phyloP scores from a whole-genome alignment of 1,140 invertebrate genomes.

The Drosophila takahashii region DNA sequence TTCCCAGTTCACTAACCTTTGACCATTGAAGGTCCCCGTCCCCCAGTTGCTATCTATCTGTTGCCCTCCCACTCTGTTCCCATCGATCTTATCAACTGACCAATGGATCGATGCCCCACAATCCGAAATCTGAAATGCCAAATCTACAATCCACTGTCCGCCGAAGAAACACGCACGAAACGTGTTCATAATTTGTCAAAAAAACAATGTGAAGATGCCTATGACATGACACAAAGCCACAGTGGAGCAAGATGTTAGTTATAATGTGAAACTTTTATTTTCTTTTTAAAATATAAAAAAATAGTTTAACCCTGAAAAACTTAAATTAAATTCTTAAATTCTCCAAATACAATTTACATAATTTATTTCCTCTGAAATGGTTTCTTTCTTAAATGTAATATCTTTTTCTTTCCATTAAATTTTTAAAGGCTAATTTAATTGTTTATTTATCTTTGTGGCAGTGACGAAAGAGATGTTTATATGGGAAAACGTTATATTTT shows the following conservation, averaged over 20 bases:
- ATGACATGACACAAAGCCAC: slow-evolving; percentile 13
- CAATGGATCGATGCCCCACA: slow-evolving; percentile 25
- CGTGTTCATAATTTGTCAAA: slow-evolving; percentile 67
- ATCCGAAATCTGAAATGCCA: slow-evolving; percentile 8
- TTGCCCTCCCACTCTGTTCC: not conserved
- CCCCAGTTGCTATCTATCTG: not conserved
- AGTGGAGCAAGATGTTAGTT: slow-evolving; percentile 12
- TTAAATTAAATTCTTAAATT: too few species aligned
- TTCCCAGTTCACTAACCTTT: slow-evolving; percentile 10
- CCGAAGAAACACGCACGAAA: slow-evolving; percentile 29
- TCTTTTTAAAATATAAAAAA: too few species aligned
- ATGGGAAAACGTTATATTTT: not conserved
- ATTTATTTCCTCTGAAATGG: not conserved
- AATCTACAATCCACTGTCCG: slow-evolving; percentile 6
- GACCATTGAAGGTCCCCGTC: slow-evolving; percentile 2
- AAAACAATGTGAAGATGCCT: slow-evolving; percentile 19
- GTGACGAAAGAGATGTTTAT: slow-evolving; percentile 26
- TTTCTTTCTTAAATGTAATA: slow-evolving; percentile 1
- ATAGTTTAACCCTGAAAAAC: too few species aligned
- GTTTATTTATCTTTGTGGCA: slow-evolving; percentile 2
- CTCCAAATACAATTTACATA: not conserved
- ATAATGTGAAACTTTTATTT: not conserved
- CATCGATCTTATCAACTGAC: slow-evolving; percentile 26
- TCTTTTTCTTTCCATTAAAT: slow-evolving; percentile 11
- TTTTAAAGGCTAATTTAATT: slow-evolving; percentile 20